These are phyloP conservation scores for Ammodytes dubius DNA, from an alignment of 2,113 vertebrate genomes.

Conservation along the genomic window DNA sequence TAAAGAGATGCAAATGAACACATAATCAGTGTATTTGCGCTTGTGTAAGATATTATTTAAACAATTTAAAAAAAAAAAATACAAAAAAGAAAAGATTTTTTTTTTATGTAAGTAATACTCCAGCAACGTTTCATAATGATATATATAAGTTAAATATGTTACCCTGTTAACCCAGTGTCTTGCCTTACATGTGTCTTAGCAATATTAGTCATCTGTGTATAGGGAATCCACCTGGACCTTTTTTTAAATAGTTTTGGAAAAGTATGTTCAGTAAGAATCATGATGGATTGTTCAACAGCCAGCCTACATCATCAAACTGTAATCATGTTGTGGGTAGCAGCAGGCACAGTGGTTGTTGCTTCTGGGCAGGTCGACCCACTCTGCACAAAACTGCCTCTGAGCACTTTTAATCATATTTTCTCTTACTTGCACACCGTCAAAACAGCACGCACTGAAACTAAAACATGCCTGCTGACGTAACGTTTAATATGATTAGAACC, in stretches of 20 bases:
- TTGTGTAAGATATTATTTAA: too few species aligned
- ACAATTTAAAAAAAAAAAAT: too few species aligned
- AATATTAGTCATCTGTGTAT: not conserved
- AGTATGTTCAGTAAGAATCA: not conserved
- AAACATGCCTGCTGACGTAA: not conserved
- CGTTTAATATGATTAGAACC: conserved; percentile 2
- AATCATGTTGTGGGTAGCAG: not conserved
- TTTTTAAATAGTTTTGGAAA: not conserved
- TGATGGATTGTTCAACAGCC: not conserved
- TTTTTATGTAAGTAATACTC: too few species aligned
- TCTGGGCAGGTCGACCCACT: conserved; percentile 9
- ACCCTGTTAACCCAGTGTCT: too few species aligned
- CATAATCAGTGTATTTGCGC: too few species aligned
- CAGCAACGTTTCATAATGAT: too few species aligned
- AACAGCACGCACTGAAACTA: conserved; percentile 1
- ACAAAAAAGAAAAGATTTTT: too few species aligned
- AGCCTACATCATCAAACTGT: not conserved
- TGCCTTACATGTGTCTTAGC: not conserved
- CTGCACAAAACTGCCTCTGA: not conserved
- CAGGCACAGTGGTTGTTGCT: not conserved
- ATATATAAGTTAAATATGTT: too few species aligned
- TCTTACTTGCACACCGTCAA: not conserved
- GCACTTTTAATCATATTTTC: conserved; percentile 2
- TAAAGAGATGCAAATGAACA: too few species aligned
- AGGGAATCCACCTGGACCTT: not conserved